Base-by-base conservation (phyloP, 2,797 vertebrate species). In the Enteromius viviparus region DNA sequence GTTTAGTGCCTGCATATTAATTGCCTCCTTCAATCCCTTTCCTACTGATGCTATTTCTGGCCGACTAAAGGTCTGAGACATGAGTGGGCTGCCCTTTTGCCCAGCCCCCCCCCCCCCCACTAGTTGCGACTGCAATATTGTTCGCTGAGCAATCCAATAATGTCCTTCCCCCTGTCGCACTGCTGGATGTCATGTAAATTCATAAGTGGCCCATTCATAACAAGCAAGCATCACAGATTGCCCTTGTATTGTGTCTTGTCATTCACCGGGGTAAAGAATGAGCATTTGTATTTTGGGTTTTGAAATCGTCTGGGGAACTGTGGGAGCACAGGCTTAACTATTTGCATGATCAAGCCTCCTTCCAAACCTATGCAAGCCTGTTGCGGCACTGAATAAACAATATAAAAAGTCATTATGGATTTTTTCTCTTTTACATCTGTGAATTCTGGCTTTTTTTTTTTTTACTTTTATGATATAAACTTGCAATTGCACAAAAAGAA, bases 111-210 rank as follows among this genome's bases (percentile, higher is more conserved):
- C 80, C 62, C 80, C 62, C 77, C 72, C 66, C 40, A 70, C 29
- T 32, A 45, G 68, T 45, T 65, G 75, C 26, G 51, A 64, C 42
- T 55, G 81, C 51, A 32, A 77, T 76, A 84, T 83, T 88, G 75
- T 83, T 86, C 80, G 51, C 17, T 26, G 58, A 70, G 76, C 80
- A 85, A 81, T 89, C 78, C 76, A 89, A 84, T 84, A 47, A 83
- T 75, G 77, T 75, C 75, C 80, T 60, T 64, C 71, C 83, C 78
- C 49, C 58, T 19, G 83, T 55, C n/a, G 17, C 83, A 58, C 85
- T 34, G 83, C 81, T 58, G 85, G 78, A 85, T 58, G 76, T 64
- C 80, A 83, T 86, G 84, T 82, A 81, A 84, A 87, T 88, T 88
- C 71, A 58, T 85, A 70, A 86, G 76, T 66, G 64, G n/a, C 17